These are phyloP conservation scores for Coptodon bakossiorum DNA, from an alignment of 2,113 vertebrate genomes.

Conservation along the genomic window DNA sequence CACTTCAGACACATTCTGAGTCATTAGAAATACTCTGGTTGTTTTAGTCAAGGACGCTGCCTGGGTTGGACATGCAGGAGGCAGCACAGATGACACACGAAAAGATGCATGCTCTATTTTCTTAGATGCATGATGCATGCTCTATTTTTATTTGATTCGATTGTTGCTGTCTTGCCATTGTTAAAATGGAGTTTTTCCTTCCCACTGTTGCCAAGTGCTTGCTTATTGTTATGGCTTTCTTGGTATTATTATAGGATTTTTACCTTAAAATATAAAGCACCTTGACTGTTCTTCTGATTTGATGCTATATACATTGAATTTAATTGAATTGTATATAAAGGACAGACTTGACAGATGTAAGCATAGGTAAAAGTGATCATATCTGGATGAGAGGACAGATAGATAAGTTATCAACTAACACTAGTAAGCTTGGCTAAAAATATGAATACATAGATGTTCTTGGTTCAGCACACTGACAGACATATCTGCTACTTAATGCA, in stretches of 20 bases:
- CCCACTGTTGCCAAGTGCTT: not conserved
- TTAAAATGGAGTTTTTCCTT: not conserved
- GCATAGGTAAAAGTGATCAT: not conserved
- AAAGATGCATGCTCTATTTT: not conserved
- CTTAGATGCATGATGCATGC: not conserved
- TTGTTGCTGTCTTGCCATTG: not conserved
- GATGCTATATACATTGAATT: not conserved
- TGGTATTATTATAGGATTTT: not conserved
- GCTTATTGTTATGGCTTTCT: not conserved
- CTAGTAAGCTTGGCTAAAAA: not conserved
- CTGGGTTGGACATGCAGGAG: fast-evolving
- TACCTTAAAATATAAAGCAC: not conserved
- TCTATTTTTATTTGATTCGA: not conserved
- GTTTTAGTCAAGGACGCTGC: not conserved
- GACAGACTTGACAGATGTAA: not conserved
- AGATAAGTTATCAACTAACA: not conserved
- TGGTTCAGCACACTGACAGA: not conserved
- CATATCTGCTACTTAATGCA: not conserved
- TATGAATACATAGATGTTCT: not conserved
- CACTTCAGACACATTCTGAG: not conserved
- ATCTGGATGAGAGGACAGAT: not conserved
- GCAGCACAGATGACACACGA: not conserved
- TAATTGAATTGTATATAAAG: not conserved
- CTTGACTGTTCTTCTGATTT: not conserved
- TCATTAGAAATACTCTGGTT: not conserved